Evolutionary conservation across 2,113 vertebrate species (phyloP), one percentile per base, ranked within the genome.

Genomic region (Oophaga pumilio): DNA sequence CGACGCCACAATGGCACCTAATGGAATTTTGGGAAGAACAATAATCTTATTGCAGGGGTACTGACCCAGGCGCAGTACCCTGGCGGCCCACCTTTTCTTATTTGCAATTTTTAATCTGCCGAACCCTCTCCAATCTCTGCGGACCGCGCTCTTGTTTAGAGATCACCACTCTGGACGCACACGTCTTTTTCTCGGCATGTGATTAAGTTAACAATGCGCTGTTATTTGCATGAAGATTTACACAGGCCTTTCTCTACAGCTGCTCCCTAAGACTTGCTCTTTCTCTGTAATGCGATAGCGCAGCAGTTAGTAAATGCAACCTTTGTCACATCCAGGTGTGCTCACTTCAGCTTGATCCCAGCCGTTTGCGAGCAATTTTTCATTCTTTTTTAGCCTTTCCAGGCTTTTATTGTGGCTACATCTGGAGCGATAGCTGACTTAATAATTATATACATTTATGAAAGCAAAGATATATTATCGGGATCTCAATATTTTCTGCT

Each of bases 181-280:
- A 96, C 97, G 96, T 97, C 97, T 96, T 96, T 95, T 96, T 95
- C 96, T 96, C 95, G 95, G 97, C 96, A 99, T 99, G 97, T 99
- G 98, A 99, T 98, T 99, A 97, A 99, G 97, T 98, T 99, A 98
- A 98, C 97, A 98, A 99, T 99, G 97, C 96, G 95, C 95, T 97
- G 97, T 97, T 98, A 98, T 99, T 99, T 99, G 97, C 98, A 99
- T 99, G 97, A 96, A 97, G 98, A 99, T 98, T 99, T 98, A 93
- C 95, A 68, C 93, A 95, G 96, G 95, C 96, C 97, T 94, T 93
- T 97, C 96, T 95, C 93, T 96, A 95, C 95, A 96, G 95, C 95
- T 96, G 95, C 95, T 96, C 95, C 95, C 95, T 89, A 95, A 95
- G 95, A 94, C 94, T 95, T 94, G 96, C 96, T 96, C 96, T 96